Evolutionary conservation across 1,140 invertebrate species (phyloP).

Genomic region (Orussus abietinus): DNA sequence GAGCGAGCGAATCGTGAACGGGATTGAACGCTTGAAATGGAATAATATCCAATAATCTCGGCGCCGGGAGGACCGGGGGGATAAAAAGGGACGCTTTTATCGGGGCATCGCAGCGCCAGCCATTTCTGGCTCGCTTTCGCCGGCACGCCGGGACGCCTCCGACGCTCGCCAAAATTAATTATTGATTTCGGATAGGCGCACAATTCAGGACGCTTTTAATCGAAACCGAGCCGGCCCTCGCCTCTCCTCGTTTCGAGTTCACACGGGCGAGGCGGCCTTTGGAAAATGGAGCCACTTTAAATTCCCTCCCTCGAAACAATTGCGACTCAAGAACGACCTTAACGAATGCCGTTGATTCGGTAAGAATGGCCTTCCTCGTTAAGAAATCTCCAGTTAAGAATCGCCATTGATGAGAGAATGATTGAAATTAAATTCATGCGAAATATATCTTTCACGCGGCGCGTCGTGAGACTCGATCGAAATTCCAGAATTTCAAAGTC

Average conservation of each 20-base stretch:
- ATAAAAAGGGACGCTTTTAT: slow-evolving; percentile 47
- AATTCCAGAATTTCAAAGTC: no score
- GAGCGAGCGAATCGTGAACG: slow-evolving; percentile 44
- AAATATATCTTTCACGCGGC: no score
- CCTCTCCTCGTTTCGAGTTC: slow-evolving; percentile 16
- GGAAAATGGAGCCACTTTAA: no score
- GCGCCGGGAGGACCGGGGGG: slow-evolving; percentile 33
- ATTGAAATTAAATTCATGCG: no score
- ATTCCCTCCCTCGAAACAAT: no score
- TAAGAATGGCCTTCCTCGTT: no score
- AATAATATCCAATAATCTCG: slow-evolving; percentile 52
- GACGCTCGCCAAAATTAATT: slow-evolving; percentile 42
- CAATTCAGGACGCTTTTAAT: slow-evolving; percentile 40
- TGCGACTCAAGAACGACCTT: no score
- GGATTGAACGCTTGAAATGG: slow-evolving; percentile 51
- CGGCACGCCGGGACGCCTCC: slow-evolving; percentile 16
- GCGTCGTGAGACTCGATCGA: no score
- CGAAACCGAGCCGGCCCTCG: slow-evolving; percentile 35
- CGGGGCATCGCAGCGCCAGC: slow-evolving; percentile 34
- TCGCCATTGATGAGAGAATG: no score
- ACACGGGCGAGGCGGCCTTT: no score
- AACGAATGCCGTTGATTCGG: no score
- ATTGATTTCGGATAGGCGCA: slow-evolving; percentile 49
- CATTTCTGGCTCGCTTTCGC: slow-evolving; percentile 15
- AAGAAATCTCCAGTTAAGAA: no score